These are phyloP conservation scores for Lamellibrachia luymesi DNA, from an alignment of 1,140 invertebrate genomes.

Conservation along the genomic window DNA sequence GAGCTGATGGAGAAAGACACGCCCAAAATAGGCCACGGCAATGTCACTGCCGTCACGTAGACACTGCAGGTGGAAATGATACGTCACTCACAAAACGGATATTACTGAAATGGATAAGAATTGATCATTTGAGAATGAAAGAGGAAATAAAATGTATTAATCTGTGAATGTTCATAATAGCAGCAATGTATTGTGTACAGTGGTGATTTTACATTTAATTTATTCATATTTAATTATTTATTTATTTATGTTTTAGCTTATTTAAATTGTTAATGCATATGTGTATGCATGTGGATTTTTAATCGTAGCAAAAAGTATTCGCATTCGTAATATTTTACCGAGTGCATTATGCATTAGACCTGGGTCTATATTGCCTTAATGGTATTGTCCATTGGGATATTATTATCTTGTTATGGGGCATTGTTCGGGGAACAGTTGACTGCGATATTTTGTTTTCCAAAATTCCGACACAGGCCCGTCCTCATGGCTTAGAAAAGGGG, in stretches of 20 bases:
- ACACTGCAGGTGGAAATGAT: neutral
- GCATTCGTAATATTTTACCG: too few species aligned
- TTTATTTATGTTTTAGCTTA: neutral
- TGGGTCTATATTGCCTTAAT: too few species aligned
- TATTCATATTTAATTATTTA: neutral
- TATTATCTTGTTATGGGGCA: too few species aligned
- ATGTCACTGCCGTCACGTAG: neutral
- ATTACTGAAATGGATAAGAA: neutral
- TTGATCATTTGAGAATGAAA: neutral
- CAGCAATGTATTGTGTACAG: neutral
- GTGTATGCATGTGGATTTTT: too few species aligned
- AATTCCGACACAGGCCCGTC: too few species aligned
- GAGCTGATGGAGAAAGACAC: neutral
- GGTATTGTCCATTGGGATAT: too few species aligned
- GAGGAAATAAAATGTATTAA: neutral
- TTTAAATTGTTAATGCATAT: neutral
- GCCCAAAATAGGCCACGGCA: neutral
- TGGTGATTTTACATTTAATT: neutral
- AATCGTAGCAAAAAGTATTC: too few species aligned
- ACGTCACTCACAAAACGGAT: neutral
- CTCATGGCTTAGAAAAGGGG: too few species aligned
- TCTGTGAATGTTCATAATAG: neutral
- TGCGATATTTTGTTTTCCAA: too few species aligned
- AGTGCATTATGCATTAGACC: too few species aligned
- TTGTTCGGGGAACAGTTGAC: too few species aligned